These are phyloP conservation scores for Drosophila sordidapex DNA, from an alignment of 2,888 invertebrate species.

Conservation along the genomic window DNA sequence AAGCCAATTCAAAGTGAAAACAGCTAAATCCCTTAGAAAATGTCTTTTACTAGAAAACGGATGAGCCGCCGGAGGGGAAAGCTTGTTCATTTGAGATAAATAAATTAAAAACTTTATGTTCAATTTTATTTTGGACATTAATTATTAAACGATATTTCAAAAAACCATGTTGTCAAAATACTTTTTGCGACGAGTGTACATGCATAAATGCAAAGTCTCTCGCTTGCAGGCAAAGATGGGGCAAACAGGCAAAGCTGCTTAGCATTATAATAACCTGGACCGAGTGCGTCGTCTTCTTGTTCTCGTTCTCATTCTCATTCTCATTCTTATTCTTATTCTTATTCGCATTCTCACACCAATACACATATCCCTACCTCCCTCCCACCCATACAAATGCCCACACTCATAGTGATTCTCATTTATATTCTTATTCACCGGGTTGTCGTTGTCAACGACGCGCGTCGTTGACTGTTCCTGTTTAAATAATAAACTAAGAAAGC, in stretches of 20 bases:
- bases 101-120: background rate
- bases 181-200: background rate
- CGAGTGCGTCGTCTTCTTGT: constrained; percentile 14
- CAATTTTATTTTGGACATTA: background rate
- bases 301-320: background rate
- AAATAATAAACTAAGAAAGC: constrained; percentile 71
- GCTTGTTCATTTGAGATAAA: background rate
- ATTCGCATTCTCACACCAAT: background rate
- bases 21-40: background rate
- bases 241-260: constrained; percentile 39
- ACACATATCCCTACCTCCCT: background rate
- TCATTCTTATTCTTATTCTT: background rate
- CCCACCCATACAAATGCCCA: background rate
- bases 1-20: background rate
- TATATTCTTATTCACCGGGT: constrained; percentile 22
- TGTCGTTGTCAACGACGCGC: constrained; percentile 46
- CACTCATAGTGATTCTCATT: constrained; percentile 11
- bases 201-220: background rate
- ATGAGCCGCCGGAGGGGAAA: background rate
- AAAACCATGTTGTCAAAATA: background rate
- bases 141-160: background rate
- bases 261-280: constrained; percentile 65
- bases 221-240: constrained; percentile 18
- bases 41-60: background rate
- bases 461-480: constrained; percentile 59